phyloP scores from a whole-genome alignment of 2,888 invertebrate species.

The Hemaris fuciformis region DNA sequence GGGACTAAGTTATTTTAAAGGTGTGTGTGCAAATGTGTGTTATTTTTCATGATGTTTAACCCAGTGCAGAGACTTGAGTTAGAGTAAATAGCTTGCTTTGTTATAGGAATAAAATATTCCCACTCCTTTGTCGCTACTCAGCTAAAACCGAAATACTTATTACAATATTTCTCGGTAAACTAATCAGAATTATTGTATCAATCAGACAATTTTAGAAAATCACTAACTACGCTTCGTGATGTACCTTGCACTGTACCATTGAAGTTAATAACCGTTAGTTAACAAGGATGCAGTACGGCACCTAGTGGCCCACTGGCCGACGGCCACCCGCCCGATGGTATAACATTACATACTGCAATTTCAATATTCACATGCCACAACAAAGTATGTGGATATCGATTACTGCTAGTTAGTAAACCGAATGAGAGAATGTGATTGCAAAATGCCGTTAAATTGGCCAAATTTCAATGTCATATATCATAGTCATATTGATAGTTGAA shows the following conservation, averaged over 20 bases:
- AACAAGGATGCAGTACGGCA: constrained; percentile 36
- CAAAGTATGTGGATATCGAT: neutral
- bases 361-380: neutral
- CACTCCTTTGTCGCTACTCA: too few relatives aligned
- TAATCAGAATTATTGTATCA: too few relatives aligned
- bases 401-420: neutral
- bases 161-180: too few relatives aligned
- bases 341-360: constrained; percentile 3
- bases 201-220: too few relatives aligned
- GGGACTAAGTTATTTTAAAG: too few relatives aligned
- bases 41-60: too few relatives aligned
- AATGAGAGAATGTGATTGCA: neutral
- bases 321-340: constrained; percentile 16
- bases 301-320: constrained; percentile 27
- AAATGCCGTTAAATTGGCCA: neutral
- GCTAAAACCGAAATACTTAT: too few relatives aligned
- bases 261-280: constrained; percentile 42
- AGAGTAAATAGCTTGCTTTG: too few relatives aligned
- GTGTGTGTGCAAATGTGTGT: too few relatives aligned
- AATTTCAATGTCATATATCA: neutral
- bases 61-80: too few relatives aligned
- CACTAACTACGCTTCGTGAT: neutral
- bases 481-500: neutral
- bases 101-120: too few relatives aligned
- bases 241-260: constrained; percentile 20